Conservation (phyloP, 2,113 vertebrate genomes). For the Syngnathus scovelli region DNA sequence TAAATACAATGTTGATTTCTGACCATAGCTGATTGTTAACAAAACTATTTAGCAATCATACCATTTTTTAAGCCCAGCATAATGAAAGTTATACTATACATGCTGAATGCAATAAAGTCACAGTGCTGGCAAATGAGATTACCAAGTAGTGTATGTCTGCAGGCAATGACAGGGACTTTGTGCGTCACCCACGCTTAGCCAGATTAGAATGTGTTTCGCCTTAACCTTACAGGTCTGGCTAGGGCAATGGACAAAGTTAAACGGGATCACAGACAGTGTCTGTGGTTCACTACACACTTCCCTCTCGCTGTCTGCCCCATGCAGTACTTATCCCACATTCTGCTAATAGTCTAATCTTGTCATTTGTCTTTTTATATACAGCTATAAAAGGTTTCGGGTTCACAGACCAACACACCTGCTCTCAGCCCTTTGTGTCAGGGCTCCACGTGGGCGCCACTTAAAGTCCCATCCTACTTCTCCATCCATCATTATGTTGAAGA, state of each 20-base stretch:
- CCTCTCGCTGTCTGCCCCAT: conserved; percentile 12
- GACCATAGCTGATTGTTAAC: neutral
- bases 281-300: conserved; percentile 1
- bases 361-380: conserved; percentile 1
- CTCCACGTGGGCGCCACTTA: conserved; percentile 53
- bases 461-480: conserved; percentile 38
- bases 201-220: conserved; percentile 60
- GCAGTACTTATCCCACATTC: neutral
- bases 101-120: conserved; percentile 11
- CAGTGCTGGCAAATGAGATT: conserved; percentile 50
- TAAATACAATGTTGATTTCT: neutral
- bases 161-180: conserved; percentile 34
- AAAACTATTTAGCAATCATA: neutral
- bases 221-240: conserved; percentile 35
- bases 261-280: conserved; percentile 16
- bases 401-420: conserved; percentile 40
- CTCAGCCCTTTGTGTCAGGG: conserved; percentile 48
- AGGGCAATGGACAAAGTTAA: conserved; percentile 17
- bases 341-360: conserved; percentile 7
- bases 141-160: conserved; percentile 42
- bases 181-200: conserved; percentile 63
- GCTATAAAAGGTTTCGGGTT: conserved; percentile 17
- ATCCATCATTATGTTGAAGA: conserved; percentile 42
- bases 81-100: neutral
- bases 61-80: neutral